Conservation (phyloP, 2,797 vertebrate species). For the Mus minutoides region DNA sequence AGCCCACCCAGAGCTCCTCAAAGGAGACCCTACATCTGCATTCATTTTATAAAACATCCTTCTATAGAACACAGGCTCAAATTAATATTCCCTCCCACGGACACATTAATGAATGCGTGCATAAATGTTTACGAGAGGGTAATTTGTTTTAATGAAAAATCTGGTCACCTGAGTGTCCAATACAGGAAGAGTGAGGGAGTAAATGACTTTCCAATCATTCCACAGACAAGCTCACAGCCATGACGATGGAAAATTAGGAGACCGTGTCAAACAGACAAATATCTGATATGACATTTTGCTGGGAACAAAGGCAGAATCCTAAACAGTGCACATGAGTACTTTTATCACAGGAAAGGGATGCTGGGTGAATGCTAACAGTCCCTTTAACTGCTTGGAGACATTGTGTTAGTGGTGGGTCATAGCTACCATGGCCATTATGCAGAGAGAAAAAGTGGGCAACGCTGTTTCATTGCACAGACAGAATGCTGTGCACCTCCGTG, state of each 20-base stretch:
- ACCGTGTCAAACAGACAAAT: neutral
- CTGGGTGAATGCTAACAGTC: neutral
- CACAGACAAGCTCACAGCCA: neutral
- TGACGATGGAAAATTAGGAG: constrained; percentile 42
- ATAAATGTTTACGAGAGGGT: constrained; percentile 46
- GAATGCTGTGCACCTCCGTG: no score
- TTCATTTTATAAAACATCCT: neutral
- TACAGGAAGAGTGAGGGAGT: neutral
- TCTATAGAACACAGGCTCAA: neutral
- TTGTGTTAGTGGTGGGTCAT: neutral
- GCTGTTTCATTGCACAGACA: neutral
- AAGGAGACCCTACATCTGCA: neutral
- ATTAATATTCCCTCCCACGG: neutral
- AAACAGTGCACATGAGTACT: neutral
- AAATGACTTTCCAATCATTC: neutral
- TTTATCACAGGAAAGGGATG: neutral
- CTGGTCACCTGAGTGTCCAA: constrained; percentile 19
- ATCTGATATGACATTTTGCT: neutral
- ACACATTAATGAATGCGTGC: neutral
- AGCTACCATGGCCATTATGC: neutral
- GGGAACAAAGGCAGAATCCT: neutral
- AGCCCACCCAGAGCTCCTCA: neutral
- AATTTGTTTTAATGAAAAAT: constrained; percentile 60
- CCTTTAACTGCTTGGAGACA: constrained; percentile 14
- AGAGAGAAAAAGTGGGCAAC: neutral